Percentiles rank a stretch among this genome's conserved stretches.
phyloP scores from a whole-genome alignment of 2,113 vertebrate species.

The Isichthys henryi region DNA sequence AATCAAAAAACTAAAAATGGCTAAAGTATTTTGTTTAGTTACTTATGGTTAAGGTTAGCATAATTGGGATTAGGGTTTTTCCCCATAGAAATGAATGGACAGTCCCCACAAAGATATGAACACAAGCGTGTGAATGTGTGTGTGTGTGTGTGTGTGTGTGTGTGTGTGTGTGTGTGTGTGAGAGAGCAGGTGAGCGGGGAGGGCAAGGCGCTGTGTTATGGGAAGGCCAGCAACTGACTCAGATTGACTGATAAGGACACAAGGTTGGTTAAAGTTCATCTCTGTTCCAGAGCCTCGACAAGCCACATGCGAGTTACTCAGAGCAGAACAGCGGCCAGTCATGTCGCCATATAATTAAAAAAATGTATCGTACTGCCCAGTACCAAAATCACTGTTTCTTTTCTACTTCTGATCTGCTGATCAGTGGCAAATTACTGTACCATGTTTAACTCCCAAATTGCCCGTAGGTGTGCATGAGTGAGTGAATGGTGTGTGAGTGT shows the following conservation, averaged over 20 bases:
- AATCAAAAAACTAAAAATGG: background rate
- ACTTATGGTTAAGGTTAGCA: too few species aligned
- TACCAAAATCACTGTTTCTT: background rate
- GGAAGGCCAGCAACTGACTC: conserved; percentile 11
- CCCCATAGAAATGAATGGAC: background rate
- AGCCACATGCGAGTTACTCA: background rate
- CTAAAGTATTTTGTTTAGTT: too few species aligned
- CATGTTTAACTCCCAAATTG: too few species aligned
- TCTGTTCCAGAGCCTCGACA: background rate
- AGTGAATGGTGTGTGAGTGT: too few species aligned
- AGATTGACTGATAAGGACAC: conserved; percentile 6
- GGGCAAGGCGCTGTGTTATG: background rate
- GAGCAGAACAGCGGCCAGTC: background rate
- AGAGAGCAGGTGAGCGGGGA: background rate
- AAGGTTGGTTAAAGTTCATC: background rate
- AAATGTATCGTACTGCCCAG: background rate
- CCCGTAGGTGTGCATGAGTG: too few species aligned
- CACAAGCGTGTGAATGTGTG: background rate
- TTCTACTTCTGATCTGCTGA: background rate
- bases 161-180: too few species aligned
- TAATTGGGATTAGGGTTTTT: background rate
- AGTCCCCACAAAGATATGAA: background rate
- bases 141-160: background rate
- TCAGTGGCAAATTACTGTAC: background rate
- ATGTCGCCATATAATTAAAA: background rate